Percentiles rank a stretch among this genome's conserved stretches.
phyloP scores from a whole-genome alignment of 2,888 invertebrate species.

The Pseudococcus longispinus region DNA sequence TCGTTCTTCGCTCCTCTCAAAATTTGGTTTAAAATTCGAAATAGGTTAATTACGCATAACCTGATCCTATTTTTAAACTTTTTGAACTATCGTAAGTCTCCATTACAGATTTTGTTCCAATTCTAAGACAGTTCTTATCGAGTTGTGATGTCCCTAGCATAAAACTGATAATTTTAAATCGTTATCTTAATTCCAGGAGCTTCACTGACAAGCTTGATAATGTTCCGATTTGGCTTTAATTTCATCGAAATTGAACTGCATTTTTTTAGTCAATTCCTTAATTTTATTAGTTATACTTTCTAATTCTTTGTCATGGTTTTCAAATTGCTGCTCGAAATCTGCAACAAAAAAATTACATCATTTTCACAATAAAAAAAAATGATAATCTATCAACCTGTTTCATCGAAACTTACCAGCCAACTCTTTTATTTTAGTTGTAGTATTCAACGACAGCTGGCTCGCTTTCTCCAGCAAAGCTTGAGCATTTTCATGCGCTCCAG shows the following conservation, averaged over 20 bases:
- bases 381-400: neutral
- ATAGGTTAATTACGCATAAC: too few species aligned
- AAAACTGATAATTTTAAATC: neutral
- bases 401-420: slow-evolving; percentile 62
- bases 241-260: slow-evolving; percentile 69
- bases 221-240: slow-evolving; percentile 70
- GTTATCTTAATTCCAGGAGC: neutral
- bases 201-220: slow-evolving; percentile 69
- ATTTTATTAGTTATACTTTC: slow-evolving; percentile 69
- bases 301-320: slow-evolving; percentile 71
- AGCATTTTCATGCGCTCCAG: slow-evolving; percentile 79
- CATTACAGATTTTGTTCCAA: neutral
- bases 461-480: slow-evolving; percentile 80
- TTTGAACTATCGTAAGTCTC: too few species aligned
- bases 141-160: neutral
- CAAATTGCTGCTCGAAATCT: slow-evolving; percentile 74
- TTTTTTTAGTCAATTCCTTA: slow-evolving; percentile 69
- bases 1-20: too few species aligned
- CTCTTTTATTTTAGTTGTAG: slow-evolving; percentile 75
- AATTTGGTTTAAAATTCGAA: neutral
- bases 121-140: neutral
- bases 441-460: slow-evolving; percentile 80
- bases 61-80: neutral
- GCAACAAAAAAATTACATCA: slow-evolving; percentile 52
- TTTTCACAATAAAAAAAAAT: neutral